These are phyloP conservation scores for Pharmacophagus antenor DNA, from an alignment of 2,888 invertebrate genomes.

Conservation along the genomic window DNA sequence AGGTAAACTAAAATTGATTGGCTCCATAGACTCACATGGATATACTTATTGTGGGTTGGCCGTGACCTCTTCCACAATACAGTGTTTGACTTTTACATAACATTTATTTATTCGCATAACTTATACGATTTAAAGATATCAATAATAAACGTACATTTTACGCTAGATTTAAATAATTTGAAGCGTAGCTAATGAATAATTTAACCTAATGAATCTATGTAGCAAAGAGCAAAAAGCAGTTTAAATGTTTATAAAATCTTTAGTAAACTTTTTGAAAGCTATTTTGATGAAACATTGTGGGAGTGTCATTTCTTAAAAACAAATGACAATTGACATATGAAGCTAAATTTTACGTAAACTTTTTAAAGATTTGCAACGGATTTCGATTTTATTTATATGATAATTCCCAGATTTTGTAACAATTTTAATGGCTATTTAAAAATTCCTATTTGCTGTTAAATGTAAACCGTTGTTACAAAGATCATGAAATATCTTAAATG, in stretches of 20 bases:
- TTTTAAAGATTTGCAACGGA: conserved; percentile 16
- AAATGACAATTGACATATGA: conserved; percentile 14
- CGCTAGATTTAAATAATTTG: too few species aligned
- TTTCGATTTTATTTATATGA: conserved; percentile 9
- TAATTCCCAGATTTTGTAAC: conserved; percentile 6
- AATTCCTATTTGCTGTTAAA: background rate
- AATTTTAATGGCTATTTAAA: conserved; percentile 21
- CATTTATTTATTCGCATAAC: background rate
- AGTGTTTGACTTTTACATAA: background rate
- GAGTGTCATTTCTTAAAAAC: conserved; percentile 18
- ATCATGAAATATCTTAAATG: conserved; percentile 11
- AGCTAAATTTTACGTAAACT: conserved; percentile 24
- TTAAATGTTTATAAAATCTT: background rate
- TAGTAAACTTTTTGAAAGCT: background rate
- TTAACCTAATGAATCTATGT: background rate
- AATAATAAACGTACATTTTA: too few species aligned
- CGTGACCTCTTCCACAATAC: conserved; percentile 31
- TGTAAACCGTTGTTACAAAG: background rate
- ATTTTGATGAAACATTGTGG: conserved; percentile 4
- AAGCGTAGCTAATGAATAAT: too few species aligned
- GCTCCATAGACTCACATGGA: conserved; percentile 4
- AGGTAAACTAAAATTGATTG: conserved; percentile 18
- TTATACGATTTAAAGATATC: background rate
- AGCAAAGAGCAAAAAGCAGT: background rate
- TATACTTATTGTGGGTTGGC: conserved; percentile 24